A percentile compares a stretch with the other conserved stretches of the same genome.
phyloP scores from a whole-genome alignment of 2,888 invertebrate genomes.

The Halocaridina rubra region DNA sequence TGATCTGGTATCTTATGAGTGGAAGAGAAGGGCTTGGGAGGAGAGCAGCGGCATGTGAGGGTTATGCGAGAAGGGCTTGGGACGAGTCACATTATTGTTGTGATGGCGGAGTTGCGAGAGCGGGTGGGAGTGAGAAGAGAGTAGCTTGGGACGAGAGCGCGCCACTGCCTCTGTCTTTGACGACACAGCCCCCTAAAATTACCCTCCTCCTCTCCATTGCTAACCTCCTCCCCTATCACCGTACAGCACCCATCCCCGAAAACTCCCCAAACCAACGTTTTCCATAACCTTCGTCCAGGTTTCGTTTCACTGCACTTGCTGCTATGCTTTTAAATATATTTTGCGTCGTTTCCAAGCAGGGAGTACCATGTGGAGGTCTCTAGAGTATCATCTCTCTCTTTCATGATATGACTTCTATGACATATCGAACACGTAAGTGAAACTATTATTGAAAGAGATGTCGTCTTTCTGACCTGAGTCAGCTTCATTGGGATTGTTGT shows the following conservation, averaged over 20 bases:
- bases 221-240: too few relatives aligned
- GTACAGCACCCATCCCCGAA: too few relatives aligned
- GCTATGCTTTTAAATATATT: too few relatives aligned
- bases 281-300: constrained; percentile 56
- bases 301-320: constrained; percentile 44
- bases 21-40: constrained; percentile 33
- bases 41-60: constrained; percentile 59
- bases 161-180: constrained; percentile 59
- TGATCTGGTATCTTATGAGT: not conserved
- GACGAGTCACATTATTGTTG: constrained; percentile 58
- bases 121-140: constrained; percentile 51
- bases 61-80: constrained; percentile 44
- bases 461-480: too few relatives aligned
- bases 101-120: constrained; percentile 57
- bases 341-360: constrained; percentile 7
- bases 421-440: too few relatives aligned
- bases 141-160: constrained; percentile 60
- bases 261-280: constrained; percentile 43
- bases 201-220: not conserved
- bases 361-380: constrained; percentile 20
- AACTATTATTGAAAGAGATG: too few relatives aligned
- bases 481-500: too few relatives aligned
- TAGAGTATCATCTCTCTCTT: too few relatives aligned
- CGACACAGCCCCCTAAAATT: constrained; percentile 33
- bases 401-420: too few relatives aligned